Conservation (phyloP, 2,888 invertebrate genomes). For the Apamea monoglypha region DNA sequence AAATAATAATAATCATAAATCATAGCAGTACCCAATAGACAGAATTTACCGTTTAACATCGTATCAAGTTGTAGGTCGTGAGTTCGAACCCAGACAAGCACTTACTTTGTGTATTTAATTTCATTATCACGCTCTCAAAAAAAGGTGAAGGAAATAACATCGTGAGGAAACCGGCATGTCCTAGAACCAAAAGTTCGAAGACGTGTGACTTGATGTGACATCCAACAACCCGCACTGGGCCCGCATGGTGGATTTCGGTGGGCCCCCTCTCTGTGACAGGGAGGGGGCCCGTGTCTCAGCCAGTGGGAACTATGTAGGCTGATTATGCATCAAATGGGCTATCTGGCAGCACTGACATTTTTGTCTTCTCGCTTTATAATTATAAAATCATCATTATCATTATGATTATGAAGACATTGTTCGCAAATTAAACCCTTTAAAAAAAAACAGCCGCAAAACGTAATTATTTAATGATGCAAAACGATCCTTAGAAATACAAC, state of each 20-base stretch:
- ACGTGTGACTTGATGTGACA: background rate
- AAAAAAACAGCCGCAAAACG: conserved; percentile 6
- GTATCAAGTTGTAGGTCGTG: background rate
- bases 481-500: conserved; percentile 38
- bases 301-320: background rate
- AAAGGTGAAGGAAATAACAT: background rate
- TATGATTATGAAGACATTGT: background rate
- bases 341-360: background rate
- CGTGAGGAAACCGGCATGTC: background rate
- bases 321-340: background rate
- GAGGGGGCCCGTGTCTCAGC: too few species aligned
- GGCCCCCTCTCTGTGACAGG: background rate
- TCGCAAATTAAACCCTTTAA: background rate
- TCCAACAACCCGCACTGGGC: background rate
- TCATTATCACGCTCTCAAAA: background rate
- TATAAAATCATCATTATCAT: background rate
- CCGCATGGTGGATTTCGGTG: background rate
- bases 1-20: background rate
- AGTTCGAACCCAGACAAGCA: background rate
- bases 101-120: background rate
- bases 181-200: background rate
- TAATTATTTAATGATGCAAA: conserved; percentile 42
- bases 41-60: background rate
- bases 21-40: background rate
- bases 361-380: background rate